These are phyloP conservation scores for Thamnaconus septentrionalis DNA, from an alignment of 2,113 vertebrate genomes.

Conservation along the genomic window DNA sequence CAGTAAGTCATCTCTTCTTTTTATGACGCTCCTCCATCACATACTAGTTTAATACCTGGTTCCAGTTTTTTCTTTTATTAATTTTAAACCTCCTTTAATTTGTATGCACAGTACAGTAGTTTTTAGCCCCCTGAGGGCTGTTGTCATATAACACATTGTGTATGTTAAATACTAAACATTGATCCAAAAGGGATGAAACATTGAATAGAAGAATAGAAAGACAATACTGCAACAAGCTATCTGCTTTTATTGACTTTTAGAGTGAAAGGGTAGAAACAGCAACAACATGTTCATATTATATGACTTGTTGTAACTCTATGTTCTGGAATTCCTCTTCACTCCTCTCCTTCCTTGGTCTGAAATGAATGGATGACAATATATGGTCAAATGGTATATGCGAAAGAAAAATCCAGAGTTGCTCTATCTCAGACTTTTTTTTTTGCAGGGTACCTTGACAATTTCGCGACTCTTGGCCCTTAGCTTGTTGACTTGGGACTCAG, in stretches of 20 bases:
- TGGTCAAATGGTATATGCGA: neutral
- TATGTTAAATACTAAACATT: too few relatives aligned
- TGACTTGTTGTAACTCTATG: constrained; percentile 44
- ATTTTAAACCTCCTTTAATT: too few relatives aligned
- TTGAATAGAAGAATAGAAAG: neutral
- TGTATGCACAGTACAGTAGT: too few relatives aligned
- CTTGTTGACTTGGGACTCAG: constrained; percentile 85
- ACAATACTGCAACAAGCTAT: neutral
- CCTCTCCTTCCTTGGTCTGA: constrained; percentile 65
- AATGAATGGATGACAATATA: constrained; percentile 38
- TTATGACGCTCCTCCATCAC: too few relatives aligned
- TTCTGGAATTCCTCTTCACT: constrained; percentile 41
- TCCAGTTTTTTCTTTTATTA: too few relatives aligned
- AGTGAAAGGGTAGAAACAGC: constrained; percentile 16
- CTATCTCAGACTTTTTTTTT: neutral
- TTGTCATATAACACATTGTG: too few relatives aligned
- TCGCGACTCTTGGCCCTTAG: constrained; percentile 81
- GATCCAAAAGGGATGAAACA: neutral
- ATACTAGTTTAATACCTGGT: too few relatives aligned
- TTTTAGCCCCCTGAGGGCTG: too few relatives aligned
- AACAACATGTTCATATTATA: constrained; percentile 72
- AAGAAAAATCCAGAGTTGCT: neutral
- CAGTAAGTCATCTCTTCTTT: constrained; percentile 3
- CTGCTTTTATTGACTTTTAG: constrained; percentile 17
- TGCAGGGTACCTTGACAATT: constrained; percentile 62